phyloP scores from a whole-genome alignment of 1,140 invertebrate species.

The Aporrectodea caliginosa region DNA sequence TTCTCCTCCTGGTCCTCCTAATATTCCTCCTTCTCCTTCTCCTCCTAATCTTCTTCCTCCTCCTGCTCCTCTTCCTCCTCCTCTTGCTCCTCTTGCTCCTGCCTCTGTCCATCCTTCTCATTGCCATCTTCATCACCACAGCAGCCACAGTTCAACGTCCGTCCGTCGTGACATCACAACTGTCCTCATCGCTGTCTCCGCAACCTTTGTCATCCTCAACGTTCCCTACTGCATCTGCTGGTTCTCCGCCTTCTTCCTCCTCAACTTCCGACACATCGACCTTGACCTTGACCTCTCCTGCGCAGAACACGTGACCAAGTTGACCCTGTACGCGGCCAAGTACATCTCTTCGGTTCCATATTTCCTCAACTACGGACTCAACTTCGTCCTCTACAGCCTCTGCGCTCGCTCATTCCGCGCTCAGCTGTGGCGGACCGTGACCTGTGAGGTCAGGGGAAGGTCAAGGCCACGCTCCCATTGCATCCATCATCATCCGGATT shows the following conservation, averaged over 20 bases:
- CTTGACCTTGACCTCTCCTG: not conserved
- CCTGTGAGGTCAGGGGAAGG: not conserved
- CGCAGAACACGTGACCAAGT: not conserved
- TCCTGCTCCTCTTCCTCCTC: too few relatives aligned
- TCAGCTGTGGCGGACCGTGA: not conserved
- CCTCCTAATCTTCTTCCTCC: too few relatives aligned
- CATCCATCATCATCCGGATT: too few relatives aligned
- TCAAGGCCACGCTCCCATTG: too few relatives aligned
- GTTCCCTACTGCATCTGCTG: slow-evolving; percentile 13
- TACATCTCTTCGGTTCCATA: slow-evolving; percentile 16
- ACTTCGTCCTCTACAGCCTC: slow-evolving; percentile 14
- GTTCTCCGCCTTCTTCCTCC: not conserved
- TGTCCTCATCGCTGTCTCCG: not conserved
- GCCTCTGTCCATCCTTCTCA: too few relatives aligned
- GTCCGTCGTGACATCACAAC: not conserved
- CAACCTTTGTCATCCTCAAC: slow-evolving; percentile 16
- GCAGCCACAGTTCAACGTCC: not conserved
- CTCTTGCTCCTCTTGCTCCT: too few relatives aligned
- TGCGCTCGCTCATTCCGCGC: not conserved
- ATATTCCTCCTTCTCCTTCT: too few relatives aligned
- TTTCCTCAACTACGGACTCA: slow-evolving; percentile 12
- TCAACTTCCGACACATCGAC: not conserved
- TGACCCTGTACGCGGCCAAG: not conserved
- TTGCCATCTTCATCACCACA: too few relatives aligned
- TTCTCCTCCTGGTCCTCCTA: not conserved